Base-by-base conservation (phyloP, 1,140 invertebrate genomes). In the Akabosia matsudoensis region DNA sequence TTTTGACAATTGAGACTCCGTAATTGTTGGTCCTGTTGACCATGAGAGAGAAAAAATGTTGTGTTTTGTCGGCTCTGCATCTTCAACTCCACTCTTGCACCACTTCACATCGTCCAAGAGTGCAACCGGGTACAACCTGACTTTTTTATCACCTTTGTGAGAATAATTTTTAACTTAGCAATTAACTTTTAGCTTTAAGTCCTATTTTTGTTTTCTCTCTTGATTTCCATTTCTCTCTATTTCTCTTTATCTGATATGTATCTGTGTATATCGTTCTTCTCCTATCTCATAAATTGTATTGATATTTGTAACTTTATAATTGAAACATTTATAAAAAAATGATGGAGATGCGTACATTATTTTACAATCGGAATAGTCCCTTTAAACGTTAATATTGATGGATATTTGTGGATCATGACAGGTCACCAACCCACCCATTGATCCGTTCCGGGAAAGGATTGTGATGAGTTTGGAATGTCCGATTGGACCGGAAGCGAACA, bases 391-490 rank as follows among this genome's bases (percentile, higher is more conserved):
- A 26, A 45, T 70, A 67, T 64, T 64, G 67, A 33, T 70, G 74
- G 37, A 33, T 37, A 33, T 64, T 34, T 61, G 70, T 71, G 37
- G 45, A 31, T 52, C 64, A 30, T 51, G 34, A 31, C 72, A 89
- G 88, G 97, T 99, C 61, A 99, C 97, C 78, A 99, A 99, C 88
- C 97, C 97, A n/a, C 97, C 97, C 2, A 99, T 99, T 80, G 97
- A 99, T 89, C 97, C 97, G 51, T 98, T 99, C 88, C 91, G 97
- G 82, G 97, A 99, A 86, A 96, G 95, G 85, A 94, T 99, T 78
- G 97, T 99, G 70, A 99, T 99, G 97, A 98, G 97, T 0, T 86
- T 99, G 83, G 90, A 95, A 76, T 94, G 93, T 82, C 93, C 93
- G 0, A 91, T 95, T 82, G 93, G 93, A 0, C 97, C 97, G 0